These are phyloP conservation scores for Drosophila imparisetae DNA, from an alignment of 2,888 invertebrate species.

Conservation along the genomic window DNA sequence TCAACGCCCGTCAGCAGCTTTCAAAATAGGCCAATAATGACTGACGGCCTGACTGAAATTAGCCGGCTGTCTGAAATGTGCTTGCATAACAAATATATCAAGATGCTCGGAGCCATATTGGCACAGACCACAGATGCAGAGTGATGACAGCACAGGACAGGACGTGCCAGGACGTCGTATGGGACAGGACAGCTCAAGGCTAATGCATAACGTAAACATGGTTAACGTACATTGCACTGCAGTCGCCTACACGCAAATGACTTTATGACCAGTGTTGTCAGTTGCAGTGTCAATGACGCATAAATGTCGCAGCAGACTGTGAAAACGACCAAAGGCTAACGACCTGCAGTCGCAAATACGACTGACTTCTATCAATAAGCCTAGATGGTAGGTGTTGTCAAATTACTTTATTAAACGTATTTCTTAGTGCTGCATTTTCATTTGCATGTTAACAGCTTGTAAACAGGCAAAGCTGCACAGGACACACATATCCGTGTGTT, in stretches of 20 bases:
- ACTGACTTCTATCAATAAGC: constrained; percentile 39
- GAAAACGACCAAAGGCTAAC: not conserved
- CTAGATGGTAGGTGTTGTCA: constrained; percentile 27
- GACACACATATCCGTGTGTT: constrained; percentile 13
- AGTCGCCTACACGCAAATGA: constrained; percentile 1
- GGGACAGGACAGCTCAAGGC: constrained; percentile 25
- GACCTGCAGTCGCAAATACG: constrained; percentile 7
- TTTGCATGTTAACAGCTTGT: constrained; percentile 74
- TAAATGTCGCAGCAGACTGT: constrained; percentile 29
- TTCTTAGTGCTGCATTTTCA: constrained; percentile 51
- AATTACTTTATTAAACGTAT: constrained; percentile 50
- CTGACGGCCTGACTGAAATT: constrained; percentile 56
- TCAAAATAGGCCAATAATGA: constrained; percentile 65
- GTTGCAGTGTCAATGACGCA: constrained; percentile 54
- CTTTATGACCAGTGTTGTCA: constrained; percentile 24
- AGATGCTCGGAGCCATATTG: not conserved
- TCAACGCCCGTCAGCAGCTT: not conserved
- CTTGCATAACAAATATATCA: constrained; percentile 49
- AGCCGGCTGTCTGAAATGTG: constrained; percentile 55
- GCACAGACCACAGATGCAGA: constrained; percentile 39
- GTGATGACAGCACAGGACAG: constrained; percentile 37
- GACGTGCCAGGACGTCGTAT: constrained; percentile 1
- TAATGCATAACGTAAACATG: constrained; percentile 65
- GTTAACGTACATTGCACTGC: constrained; percentile 52
- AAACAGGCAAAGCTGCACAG: constrained; percentile 44